A percentile compares a stretch with the other conserved stretches of the same genome.
These are phyloP conservation scores for Hydra vulgaris DNA, from an alignment of 30 jellyfish, hydroid and myxozoan species.

Conservation along the genomic window DNA sequence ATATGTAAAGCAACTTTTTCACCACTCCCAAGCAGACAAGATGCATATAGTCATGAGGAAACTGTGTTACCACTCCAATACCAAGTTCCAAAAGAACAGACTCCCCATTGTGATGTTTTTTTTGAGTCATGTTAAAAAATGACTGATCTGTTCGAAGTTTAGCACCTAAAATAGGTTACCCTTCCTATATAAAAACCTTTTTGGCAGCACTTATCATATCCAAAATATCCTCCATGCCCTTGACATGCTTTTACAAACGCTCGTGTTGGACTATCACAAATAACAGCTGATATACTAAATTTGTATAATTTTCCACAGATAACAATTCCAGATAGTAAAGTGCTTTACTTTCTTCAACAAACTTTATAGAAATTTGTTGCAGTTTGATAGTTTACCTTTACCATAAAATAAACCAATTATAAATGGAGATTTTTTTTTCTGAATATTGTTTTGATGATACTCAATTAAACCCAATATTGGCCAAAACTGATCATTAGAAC, in stretches of 20 bases:
- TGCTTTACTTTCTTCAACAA: neutral
- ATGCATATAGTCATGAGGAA: neutral
- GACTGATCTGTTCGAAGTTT: neutral
- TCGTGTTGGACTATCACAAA: neutral
- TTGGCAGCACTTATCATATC: neutral
- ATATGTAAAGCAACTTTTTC: neutral
- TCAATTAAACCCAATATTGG: neutral
- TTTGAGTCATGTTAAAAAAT: neutral
- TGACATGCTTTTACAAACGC: neutral
- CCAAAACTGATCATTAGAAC: neutral
- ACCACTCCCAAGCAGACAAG: neutral
- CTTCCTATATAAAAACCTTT: neutral
- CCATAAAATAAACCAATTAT: neutral
- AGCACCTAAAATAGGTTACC: neutral
- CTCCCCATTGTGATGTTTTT: neutral
- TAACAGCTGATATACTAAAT: neutral
- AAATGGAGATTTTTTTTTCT: neutral
- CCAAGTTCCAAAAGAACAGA: neutral
- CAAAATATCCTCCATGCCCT: neutral
- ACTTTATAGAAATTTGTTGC: neutral
- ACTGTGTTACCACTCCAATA: neutral
- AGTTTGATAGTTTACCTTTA: neutral
- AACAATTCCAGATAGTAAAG: neutral
- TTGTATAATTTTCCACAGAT: neutral
- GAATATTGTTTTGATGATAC: neutral